Percentiles rank a stretch among this genome's conserved stretches.
phyloP scores from a whole-genome alignment of 2,113 vertebrate genomes.

The Hoplias malabaricus region DNA sequence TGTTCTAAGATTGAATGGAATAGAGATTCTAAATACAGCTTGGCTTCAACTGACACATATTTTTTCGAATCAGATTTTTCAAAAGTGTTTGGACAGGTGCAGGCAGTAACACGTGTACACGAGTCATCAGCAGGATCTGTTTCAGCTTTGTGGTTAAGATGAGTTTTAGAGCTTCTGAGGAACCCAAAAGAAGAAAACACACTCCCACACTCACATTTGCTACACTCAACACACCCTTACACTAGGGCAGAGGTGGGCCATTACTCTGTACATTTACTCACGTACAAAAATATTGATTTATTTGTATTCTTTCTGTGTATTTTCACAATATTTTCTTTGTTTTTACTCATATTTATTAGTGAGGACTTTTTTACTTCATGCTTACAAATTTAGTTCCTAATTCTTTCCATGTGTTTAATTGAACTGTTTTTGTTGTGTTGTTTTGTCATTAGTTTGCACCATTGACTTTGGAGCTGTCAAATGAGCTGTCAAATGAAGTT shows the following conservation, averaged over 20 bases:
- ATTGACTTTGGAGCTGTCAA: too few species aligned
- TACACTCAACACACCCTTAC: background rate
- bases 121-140: constrained; percentile 2
- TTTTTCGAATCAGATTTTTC: background rate
- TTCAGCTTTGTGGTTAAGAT: constrained; percentile 40
- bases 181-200: constrained; percentile 16
- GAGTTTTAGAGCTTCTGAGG: constrained; percentile 34
- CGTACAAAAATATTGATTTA: background rate
- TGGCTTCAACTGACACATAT: background rate
- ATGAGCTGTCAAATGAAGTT: too few species aligned
- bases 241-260: too few species aligned
- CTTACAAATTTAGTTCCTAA: too few species aligned
- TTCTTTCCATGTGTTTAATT: too few species aligned
- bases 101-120: background rate
- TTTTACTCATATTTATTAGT: too few species aligned
- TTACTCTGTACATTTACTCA: background rate
- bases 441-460: too few species aligned
- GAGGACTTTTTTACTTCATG: too few species aligned
- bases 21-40: too few species aligned
- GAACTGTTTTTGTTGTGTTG: too few species aligned
- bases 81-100: background rate
- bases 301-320: background rate
- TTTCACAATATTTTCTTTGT: too few species aligned
- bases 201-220: background rate
- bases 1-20: too few species aligned